Evolutionary conservation across 2,888 invertebrate genomes (phyloP).

Genomic region (Tortricodes alternella): DNA sequence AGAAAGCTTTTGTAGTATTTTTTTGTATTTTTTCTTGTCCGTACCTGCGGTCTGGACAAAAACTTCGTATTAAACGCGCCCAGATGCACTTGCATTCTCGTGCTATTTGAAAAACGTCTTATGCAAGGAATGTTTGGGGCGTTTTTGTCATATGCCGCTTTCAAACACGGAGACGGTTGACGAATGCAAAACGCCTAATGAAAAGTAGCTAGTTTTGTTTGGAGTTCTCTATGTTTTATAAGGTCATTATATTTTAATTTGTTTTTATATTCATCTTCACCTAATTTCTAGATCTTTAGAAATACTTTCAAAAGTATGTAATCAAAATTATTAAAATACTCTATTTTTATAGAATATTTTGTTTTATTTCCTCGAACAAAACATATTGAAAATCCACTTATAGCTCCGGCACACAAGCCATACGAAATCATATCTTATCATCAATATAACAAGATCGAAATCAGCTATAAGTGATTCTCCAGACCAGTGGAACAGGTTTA

Average conservation of each 20-base stretch:
- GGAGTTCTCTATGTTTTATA: not conserved
- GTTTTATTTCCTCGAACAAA: not conserved
- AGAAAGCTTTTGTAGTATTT: conserved; percentile 32
- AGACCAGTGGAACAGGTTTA: conserved; percentile 25
- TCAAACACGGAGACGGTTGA: conserved; percentile 9
- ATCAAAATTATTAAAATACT: too few species aligned
- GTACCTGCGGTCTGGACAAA: conserved; percentile 33
- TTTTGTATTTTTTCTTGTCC: conserved; percentile 25
- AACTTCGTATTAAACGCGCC: conserved; percentile 27
- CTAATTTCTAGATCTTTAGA: too few species aligned
- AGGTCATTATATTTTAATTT: not conserved
- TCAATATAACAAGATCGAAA: not conserved
- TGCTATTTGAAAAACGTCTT: conserved; percentile 21
- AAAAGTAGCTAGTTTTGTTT: conserved; percentile 15
- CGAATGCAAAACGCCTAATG: conserved; percentile 16
- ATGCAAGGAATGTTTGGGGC: conserved; percentile 21
- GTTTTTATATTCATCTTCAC: too few species aligned
- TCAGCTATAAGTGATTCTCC: not conserved
- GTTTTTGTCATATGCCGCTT: conserved; percentile 21
- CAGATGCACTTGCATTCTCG: conserved; percentile 28
- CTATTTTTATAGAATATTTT: not conserved
- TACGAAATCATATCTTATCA: not conserved
- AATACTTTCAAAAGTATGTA: too few species aligned
- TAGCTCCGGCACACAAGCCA: not conserved
- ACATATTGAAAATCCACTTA: not conserved